phyloP scores from a whole-genome alignment of 2,888 invertebrate genomes.

The Sussaba pulchella region DNA sequence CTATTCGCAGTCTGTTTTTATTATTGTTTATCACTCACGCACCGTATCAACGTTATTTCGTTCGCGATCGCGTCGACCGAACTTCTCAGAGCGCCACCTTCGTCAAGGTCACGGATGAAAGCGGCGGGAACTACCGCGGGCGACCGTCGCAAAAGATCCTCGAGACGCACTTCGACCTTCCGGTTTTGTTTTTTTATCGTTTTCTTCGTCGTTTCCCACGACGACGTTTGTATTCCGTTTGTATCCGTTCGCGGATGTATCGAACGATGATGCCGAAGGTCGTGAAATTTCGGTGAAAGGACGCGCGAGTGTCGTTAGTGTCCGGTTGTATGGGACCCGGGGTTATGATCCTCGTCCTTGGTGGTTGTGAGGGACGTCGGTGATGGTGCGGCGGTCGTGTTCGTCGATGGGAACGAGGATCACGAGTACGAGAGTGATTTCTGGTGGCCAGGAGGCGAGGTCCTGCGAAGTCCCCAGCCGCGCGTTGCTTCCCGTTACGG shows the following conservation, averaged over 20 bases:
- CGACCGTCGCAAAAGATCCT: background rate
- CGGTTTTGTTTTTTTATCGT: background rate
- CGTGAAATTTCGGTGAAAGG: too few relatives aligned
- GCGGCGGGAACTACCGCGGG: constrained; percentile 23
- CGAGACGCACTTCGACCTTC: background rate
- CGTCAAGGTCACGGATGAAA: constrained; percentile 45
- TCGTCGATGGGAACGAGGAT: constrained; percentile 53
- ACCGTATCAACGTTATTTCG: constrained; percentile 43
- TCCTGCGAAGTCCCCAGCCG: constrained; percentile 82
- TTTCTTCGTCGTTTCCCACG: constrained; percentile 39
- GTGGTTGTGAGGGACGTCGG: constrained; percentile 5
- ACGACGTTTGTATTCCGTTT: constrained; percentile 19
- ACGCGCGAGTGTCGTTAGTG: constrained; percentile 74
- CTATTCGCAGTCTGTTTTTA: constrained; percentile 5
- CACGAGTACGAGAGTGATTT: constrained; percentile 61
- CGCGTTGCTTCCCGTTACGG: constrained; percentile 84
- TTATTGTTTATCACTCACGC: constrained; percentile 57
- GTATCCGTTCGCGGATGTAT: constrained; percentile 10
- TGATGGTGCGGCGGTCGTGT: constrained; percentile 27
- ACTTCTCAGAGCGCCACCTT: constrained; percentile 46
- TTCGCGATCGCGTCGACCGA: constrained; percentile 22
- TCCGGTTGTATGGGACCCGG: constrained; percentile 48
- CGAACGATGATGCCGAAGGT: constrained; percentile 39
- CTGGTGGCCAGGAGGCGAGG: constrained; percentile 66
- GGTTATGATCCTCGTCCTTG: constrained; percentile 36